Conservation (phyloP, 1,140 invertebrate species). For the Drosophila miranda region DNA sequence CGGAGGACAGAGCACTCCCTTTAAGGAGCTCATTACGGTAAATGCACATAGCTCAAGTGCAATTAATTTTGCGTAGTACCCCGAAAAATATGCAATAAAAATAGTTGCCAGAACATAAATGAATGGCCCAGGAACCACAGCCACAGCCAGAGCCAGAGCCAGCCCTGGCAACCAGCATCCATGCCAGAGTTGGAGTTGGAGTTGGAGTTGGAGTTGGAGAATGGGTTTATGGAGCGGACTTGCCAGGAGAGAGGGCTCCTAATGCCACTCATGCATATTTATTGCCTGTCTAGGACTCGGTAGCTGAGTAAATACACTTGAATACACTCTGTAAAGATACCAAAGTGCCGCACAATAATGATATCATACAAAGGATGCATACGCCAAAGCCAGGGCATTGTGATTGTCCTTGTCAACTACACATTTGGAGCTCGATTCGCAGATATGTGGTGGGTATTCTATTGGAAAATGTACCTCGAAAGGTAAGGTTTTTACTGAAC, state of each 20-base stretch:
- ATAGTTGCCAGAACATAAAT: slow-evolving; percentile 59
- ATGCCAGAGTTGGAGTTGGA: slow-evolving; percentile 1
- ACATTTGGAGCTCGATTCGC: too few species aligned
- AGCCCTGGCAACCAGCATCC: background rate
- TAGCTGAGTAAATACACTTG: slow-evolving; percentile 24
- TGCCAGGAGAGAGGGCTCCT: slow-evolving; percentile 14
- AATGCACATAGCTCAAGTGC: slow-evolving; percentile 75
- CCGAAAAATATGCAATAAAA: slow-evolving; percentile 74
- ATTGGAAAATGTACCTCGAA: too few species aligned
- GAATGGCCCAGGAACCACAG: slow-evolving; percentile 11
- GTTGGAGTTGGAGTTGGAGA: slow-evolving; percentile 11
- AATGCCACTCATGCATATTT: slow-evolving; percentile 63
- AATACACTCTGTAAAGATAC: background rate
- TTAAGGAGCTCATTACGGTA: slow-evolving; percentile 70
- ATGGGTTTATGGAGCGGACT: slow-evolving; percentile 12
- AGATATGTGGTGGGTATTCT: too few species aligned
- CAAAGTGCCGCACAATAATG: too few species aligned
- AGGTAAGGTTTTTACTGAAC: too few species aligned
- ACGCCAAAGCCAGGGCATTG: too few species aligned
- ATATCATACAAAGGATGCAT: too few species aligned
- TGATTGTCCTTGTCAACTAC: too few species aligned
- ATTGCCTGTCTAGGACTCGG: slow-evolving; percentile 35
- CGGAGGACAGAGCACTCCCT: slow-evolving; percentile 22
- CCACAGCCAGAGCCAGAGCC: too few species aligned
- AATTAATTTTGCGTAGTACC: slow-evolving; percentile 65